A percentile compares a stretch with the other conserved stretches of the same genome.
These are phyloP conservation scores for Pandemis corylana DNA, from an alignment of 2,888 invertebrate species.

Conservation along the genomic window DNA sequence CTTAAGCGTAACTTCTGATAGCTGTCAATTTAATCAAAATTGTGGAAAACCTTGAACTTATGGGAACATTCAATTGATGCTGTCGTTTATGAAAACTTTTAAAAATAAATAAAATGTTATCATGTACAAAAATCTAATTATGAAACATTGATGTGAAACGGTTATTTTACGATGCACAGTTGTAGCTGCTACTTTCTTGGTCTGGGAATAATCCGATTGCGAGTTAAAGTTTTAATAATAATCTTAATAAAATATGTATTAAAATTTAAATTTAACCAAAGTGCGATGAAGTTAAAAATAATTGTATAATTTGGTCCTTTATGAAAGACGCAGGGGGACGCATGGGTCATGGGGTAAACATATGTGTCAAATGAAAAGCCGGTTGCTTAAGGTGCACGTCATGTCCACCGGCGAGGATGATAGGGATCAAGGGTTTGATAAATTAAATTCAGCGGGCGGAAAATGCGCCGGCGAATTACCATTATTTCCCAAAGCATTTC, in stretches of 20 bases:
- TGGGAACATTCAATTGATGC: neutral
- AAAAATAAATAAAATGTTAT: too few relatives aligned
- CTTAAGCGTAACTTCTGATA: neutral
- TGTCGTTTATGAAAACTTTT: neutral
- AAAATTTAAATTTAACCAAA: too few relatives aligned
- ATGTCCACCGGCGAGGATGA: neutral
- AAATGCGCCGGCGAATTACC: neutral
- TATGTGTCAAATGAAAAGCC: neutral
- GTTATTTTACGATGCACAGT: too few relatives aligned
- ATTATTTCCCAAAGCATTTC: neutral
- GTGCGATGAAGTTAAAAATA: neutral
- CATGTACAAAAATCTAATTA: too few relatives aligned
- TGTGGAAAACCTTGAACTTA: neutral
- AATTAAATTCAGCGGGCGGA: constrained; percentile 5
- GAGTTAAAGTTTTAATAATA: too few relatives aligned
- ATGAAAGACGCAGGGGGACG: neutral
- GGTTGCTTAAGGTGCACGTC: constrained; percentile 1
- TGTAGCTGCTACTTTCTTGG: too few relatives aligned
- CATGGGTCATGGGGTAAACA: neutral
- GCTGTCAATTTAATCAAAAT: neutral
- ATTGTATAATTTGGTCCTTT: neutral
- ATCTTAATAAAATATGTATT: too few relatives aligned
- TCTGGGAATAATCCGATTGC: too few relatives aligned
- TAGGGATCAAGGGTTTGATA: constrained; percentile 11
- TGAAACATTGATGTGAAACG: too few relatives aligned